Evolutionary conservation across 2,113 vertebrate species (phyloP).

Genomic region (Hirundichthys speculiger): DNA sequence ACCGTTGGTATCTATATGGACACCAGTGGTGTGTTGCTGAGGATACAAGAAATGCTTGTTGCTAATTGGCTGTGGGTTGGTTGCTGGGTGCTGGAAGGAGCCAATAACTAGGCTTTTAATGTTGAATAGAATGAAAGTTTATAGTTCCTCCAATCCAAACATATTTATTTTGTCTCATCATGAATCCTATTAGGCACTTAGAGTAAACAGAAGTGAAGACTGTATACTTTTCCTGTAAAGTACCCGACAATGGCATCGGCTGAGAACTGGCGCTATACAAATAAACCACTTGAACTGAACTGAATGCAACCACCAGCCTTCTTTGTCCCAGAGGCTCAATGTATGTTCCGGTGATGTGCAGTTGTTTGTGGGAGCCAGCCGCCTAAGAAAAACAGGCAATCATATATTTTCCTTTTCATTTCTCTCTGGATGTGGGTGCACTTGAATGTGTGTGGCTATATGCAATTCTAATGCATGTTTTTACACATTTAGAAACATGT

Average conservation of each 20-base stretch:
- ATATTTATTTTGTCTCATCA: constrained; percentile 1
- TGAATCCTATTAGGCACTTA: constrained; percentile 8
- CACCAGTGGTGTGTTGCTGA: constrained; percentile 54
- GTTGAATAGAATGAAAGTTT: constrained; percentile 27
- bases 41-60: constrained; percentile 55
- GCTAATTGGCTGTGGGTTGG: constrained; percentile 52
- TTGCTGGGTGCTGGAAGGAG: constrained; percentile 51
- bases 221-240: no score
- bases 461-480: constrained; percentile 13
- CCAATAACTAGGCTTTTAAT: constrained; percentile 31
- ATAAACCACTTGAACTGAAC: no score
- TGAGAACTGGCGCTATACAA: no score
- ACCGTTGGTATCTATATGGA: constrained; percentile 25
- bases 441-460: no score
- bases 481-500: constrained; percentile 12
- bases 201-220: no score
- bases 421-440: no score
- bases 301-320: no score
- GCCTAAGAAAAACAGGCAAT: constrained; percentile 20
- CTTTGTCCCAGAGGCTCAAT: no score
- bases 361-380: constrained; percentile 19
- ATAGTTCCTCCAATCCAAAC: no score
- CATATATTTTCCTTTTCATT: no score
- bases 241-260: no score
- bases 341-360: no score